phyloP scores from a whole-genome alignment of 2,113 vertebrate species.

The Probosciger aterrimus region DNA sequence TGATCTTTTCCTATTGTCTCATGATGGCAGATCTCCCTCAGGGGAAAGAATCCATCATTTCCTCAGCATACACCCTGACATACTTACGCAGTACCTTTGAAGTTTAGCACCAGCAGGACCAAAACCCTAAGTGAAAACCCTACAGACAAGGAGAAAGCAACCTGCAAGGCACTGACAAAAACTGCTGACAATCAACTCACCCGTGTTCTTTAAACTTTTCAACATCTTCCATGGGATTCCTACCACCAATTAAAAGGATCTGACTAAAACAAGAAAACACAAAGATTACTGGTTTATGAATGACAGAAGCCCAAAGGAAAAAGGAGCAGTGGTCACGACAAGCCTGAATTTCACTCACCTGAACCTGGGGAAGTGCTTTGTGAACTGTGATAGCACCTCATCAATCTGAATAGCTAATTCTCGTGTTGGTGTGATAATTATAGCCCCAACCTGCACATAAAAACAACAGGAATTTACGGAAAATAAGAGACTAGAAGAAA shows the following conservation, averaged over 20 bases:
- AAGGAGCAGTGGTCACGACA: neutral
- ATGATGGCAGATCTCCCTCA: fast-evolving
- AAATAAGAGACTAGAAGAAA: neutral
- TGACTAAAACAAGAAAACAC: conserved; percentile 73
- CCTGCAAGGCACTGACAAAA: neutral
- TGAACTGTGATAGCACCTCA: conserved; percentile 86
- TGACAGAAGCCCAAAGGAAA: neutral
- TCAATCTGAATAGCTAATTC: conserved; percentile 93
- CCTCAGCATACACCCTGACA: neutral
- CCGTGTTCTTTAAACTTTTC: conserved; percentile 86
- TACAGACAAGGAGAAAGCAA: neutral
- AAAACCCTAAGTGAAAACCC: neutral
- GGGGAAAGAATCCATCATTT: neutral
- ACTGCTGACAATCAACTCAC: conserved; percentile 59
- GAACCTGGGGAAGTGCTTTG: conserved; percentile 85
- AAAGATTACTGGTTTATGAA: fast-evolving
- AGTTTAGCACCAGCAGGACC: neutral
- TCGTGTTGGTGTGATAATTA: conserved; percentile 91
- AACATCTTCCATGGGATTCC: conserved; percentile 92
- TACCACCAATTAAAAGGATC: conserved; percentile 92
- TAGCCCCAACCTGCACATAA: conserved; percentile 83
- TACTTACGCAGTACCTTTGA: neutral
- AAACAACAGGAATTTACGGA: neutral
- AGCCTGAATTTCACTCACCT: conserved; percentile 70
- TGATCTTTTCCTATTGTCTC: neutral